These are phyloP conservation scores for Hybognathus amarus DNA, from an alignment of 2,797 vertebrate species.

Conservation along the genomic window DNA sequence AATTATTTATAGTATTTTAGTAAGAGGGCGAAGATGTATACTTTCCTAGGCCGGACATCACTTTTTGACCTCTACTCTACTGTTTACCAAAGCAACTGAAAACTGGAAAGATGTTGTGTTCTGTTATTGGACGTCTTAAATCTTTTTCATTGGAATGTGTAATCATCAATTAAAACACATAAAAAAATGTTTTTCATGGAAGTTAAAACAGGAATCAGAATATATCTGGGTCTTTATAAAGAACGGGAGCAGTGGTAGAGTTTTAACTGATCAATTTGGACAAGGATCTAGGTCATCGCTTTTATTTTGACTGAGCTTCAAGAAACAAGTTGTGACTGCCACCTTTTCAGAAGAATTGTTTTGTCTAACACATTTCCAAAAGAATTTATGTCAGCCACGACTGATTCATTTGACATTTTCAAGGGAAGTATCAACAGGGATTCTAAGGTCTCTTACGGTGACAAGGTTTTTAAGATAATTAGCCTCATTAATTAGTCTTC, in stretches of 20 bases:
- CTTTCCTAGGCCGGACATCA: neutral
- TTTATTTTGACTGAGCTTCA: neutral
- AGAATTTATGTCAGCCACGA: neutral
- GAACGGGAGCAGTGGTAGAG: neutral
- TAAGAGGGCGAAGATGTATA: neutral
- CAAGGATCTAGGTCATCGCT: neutral
- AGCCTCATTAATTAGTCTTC: slow-evolving; percentile 20
- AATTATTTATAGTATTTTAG: neutral
- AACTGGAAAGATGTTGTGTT: neutral
- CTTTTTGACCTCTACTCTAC: neutral
- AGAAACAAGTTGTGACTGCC: neutral
- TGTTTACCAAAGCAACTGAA: neutral
- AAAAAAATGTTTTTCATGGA: neutral
- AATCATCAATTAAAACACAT: neutral
- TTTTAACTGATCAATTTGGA: neutral
- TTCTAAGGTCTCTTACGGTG: slow-evolving; percentile 1
- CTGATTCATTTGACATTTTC: slow-evolving; percentile 34
- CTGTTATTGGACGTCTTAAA: neutral
- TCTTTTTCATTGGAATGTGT: too few species aligned
- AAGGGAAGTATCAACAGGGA: neutral
- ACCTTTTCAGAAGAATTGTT: slow-evolving; percentile 25
- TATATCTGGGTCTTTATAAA: neutral
- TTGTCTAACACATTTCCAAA: slow-evolving; percentile 27
- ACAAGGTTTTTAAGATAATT: slow-evolving; percentile 20
- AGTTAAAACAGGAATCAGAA: neutral